Evolutionary conservation across 23 tunicate genomes (phyloP).

Genomic region (Halocynthia aurantium): DNA sequence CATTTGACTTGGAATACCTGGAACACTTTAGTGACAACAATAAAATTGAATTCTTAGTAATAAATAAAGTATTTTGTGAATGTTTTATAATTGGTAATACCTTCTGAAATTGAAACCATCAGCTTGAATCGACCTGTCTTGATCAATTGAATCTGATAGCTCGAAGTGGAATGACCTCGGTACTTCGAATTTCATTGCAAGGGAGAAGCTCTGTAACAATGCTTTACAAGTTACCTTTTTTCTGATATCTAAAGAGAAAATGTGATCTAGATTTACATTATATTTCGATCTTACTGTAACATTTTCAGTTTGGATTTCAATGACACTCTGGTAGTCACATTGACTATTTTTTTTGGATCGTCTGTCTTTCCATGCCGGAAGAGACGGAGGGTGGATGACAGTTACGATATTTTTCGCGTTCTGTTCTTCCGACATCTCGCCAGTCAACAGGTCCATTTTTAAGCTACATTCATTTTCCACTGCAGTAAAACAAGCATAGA

Average conservation of each 20-base stretch:
- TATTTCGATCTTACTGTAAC: background rate
- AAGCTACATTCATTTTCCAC: background rate
- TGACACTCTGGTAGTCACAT: conserved; percentile 7
- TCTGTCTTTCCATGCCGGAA: background rate
- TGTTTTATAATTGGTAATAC: too few relatives aligned
- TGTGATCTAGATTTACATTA: too few relatives aligned
- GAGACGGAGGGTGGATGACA: background rate
- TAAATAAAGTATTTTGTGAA: too few relatives aligned
- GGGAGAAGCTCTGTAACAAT: background rate
- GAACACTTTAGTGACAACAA: background rate
- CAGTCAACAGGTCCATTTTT: background rate
- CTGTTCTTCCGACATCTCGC: background rate
- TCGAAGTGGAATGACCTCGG: conserved; percentile 7
- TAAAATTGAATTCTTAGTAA: background rate
- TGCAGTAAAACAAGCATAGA: too few relatives aligned
- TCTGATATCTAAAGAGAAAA: background rate
- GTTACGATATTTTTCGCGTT: background rate
- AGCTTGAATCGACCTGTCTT: background rate
- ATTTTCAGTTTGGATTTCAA: background rate
- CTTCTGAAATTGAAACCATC: background rate
- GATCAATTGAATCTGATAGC: background rate
- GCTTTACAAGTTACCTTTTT: background rate
- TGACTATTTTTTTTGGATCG: background rate
- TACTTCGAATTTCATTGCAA: conserved; percentile 6
- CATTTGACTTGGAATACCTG: background rate